phyloP scores from a whole-genome alignment of 2,797 vertebrate genomes.

The Myripristis murdjan region DNA sequence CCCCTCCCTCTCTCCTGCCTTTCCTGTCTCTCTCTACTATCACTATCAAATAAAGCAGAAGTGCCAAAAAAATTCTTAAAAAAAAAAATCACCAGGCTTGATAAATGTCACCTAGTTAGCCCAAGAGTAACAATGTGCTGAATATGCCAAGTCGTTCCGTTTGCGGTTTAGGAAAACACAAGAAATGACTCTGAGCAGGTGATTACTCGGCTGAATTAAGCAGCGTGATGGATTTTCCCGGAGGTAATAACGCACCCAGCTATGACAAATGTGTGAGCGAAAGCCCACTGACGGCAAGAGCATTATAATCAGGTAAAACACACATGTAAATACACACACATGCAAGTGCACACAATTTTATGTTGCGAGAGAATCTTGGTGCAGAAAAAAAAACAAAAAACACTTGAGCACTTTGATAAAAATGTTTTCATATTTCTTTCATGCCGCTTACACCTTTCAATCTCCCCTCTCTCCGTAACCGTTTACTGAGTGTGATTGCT shows the following conservation, averaged over 20 bases:
- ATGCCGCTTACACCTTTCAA: not conserved
- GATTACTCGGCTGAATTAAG: conserved; percentile 72
- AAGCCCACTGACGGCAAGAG: conserved; percentile 28
- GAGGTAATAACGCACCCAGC: conserved; percentile 61
- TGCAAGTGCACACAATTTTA: not conserved
- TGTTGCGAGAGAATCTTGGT: conserved; percentile 6
- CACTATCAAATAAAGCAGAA: too few relatives aligned
- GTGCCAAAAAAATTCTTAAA: too few relatives aligned
- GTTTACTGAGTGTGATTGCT: conserved; percentile 22
- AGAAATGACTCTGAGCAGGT: conserved; percentile 69
- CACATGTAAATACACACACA: conserved; percentile 30
- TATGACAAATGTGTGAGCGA: conserved; percentile 63
- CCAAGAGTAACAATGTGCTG: conserved; percentile 62
- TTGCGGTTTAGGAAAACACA: conserved; percentile 58
- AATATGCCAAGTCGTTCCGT: conserved; percentile 50
- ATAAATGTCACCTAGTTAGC: conserved; percentile 54
- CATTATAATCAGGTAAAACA: conserved; percentile 43
- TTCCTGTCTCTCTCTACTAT: too few relatives aligned
- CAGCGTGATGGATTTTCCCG: conserved; percentile 64
- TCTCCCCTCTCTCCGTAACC: not conserved
- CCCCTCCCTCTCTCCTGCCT: too few relatives aligned
- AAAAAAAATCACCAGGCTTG: too few relatives aligned
- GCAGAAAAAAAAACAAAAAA: conserved; percentile 31
- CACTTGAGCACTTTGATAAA: conserved; percentile 10
- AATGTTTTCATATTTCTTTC: conserved; percentile 32